Percentiles rank a stretch among this genome's conserved stretches.
These are phyloP conservation scores for Beris morrisii DNA, from an alignment of 2,888 invertebrate species.

Conservation along the genomic window DNA sequence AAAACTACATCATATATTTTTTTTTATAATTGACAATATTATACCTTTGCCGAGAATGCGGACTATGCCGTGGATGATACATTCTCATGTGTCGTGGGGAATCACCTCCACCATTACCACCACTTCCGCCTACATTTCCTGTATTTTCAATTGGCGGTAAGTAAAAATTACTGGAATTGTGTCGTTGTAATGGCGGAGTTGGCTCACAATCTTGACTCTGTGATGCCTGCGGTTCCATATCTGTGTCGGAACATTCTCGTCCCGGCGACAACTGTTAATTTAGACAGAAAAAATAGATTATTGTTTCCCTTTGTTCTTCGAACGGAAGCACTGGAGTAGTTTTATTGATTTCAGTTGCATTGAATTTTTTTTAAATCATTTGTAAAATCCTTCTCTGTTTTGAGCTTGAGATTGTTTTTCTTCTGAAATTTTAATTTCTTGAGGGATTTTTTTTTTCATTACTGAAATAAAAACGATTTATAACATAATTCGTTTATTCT, in stretches of 20 bases:
- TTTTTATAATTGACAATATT: conserved; percentile 20
- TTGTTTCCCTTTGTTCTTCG: conserved; percentile 31
- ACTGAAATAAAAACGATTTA: too few relatives aligned
- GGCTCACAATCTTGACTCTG: conserved; percentile 93
- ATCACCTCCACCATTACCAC: conserved; percentile 53
- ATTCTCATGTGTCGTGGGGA: conserved; percentile 59
- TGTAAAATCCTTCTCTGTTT: too few relatives aligned
- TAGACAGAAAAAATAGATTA: conserved; percentile 34
- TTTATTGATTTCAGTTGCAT: too few relatives aligned
- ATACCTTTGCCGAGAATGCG: conserved; percentile 74
- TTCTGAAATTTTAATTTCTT: too few relatives aligned
- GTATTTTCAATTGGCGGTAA: conserved; percentile 65
- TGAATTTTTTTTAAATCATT: too few relatives aligned
- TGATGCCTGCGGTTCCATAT: conserved; percentile 86
- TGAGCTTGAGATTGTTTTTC: too few relatives aligned
- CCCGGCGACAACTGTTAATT: conserved; percentile 74
- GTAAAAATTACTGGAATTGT: conserved; percentile 87
- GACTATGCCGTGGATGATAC: conserved; percentile 69
- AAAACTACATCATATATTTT: background rate
- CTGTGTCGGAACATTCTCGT: conserved; percentile 78
- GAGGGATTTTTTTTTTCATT: too few relatives aligned
- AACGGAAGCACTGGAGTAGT: too few relatives aligned
- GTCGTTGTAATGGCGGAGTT: conserved; percentile 83
- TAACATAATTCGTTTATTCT: too few relatives aligned
- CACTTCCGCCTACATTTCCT: conserved; percentile 42